Evolutionary conservation across 1,140 invertebrate genomes (phyloP).

Genomic region (Tribolium madens): DNA sequence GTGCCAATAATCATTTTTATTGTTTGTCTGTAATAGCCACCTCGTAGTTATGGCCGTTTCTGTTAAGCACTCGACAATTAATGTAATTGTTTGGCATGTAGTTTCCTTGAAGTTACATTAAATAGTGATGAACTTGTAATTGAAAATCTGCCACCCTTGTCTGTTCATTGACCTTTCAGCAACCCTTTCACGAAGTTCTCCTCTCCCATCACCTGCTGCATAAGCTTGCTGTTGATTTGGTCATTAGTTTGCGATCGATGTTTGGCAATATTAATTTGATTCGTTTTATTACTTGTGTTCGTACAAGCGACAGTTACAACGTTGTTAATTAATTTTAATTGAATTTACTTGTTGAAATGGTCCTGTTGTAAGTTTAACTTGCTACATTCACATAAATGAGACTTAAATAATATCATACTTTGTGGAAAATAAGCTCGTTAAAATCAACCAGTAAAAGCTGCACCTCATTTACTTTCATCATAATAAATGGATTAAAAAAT

Average conservation of each 20-base stretch:
- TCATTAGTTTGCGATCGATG: conserved; percentile 3
- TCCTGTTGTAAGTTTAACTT: not conserved
- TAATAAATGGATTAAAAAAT: not conserved
- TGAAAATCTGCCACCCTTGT: conserved; percentile 21
- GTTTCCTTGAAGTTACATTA: conserved; percentile 10
- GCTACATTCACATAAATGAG: not conserved
- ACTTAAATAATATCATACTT: not conserved
- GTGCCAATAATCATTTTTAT: not conserved
- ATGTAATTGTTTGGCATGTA: not conserved
- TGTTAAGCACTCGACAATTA: not conserved
- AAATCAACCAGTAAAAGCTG: not conserved
- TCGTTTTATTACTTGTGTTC: not conserved
- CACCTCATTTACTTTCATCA: not conserved
- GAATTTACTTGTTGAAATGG: not conserved
- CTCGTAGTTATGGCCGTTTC: not conserved
- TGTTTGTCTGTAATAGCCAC: not conserved
- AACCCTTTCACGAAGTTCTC: not conserved
- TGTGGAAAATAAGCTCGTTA: not conserved
- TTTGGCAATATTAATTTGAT: not conserved
- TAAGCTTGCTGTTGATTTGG: conserved; percentile 2
- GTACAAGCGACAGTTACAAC: too few relatives aligned
- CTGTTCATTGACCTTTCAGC: conserved; percentile 25
- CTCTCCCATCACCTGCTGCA: conserved; percentile 10
- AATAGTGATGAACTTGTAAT: conserved; percentile 19
- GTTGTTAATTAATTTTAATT: not conserved